These are phyloP conservation scores for Apodemus agrarius DNA, from an alignment of 2,797 vertebrate species.

Conservation along the genomic window DNA sequence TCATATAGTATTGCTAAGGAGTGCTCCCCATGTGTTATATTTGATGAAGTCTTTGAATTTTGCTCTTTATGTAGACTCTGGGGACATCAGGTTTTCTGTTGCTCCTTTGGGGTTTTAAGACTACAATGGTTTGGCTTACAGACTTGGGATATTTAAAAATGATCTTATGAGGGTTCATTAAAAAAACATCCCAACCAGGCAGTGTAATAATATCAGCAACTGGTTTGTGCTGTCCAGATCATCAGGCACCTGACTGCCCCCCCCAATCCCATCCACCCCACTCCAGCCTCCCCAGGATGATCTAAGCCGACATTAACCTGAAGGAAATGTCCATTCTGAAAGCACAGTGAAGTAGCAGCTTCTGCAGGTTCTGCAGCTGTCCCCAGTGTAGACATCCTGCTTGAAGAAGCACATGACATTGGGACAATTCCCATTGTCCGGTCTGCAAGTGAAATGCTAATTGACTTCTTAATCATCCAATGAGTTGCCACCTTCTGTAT, in stretches of 20 bases:
- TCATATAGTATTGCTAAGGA: too few relatives aligned
- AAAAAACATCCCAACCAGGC: background rate
- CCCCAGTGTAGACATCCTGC: background rate
- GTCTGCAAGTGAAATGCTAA: background rate
- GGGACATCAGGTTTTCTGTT: background rate
- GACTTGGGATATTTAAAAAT: background rate
- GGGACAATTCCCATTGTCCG: too few relatives aligned
- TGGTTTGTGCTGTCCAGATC: background rate
- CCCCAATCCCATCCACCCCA: fast-evolving
- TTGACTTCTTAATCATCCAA: background rate
- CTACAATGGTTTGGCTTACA: background rate
- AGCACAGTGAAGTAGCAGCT: background rate
- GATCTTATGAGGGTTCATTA: background rate
- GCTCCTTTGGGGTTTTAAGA: too few relatives aligned
- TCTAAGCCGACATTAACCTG: background rate
- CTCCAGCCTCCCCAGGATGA: background rate
- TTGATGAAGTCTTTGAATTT: background rate
- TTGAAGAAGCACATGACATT: background rate
- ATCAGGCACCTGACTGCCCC: background rate
- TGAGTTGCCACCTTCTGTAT: too few relatives aligned
- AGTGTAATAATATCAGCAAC: background rate
- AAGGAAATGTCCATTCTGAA: background rate
- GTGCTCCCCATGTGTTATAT: background rate
- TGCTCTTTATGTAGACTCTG: background rate
- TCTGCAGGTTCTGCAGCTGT: background rate